Evolutionary conservation across 1,140 invertebrate genomes (phyloP).

Genomic region (Aphidius gifuensis): DNA sequence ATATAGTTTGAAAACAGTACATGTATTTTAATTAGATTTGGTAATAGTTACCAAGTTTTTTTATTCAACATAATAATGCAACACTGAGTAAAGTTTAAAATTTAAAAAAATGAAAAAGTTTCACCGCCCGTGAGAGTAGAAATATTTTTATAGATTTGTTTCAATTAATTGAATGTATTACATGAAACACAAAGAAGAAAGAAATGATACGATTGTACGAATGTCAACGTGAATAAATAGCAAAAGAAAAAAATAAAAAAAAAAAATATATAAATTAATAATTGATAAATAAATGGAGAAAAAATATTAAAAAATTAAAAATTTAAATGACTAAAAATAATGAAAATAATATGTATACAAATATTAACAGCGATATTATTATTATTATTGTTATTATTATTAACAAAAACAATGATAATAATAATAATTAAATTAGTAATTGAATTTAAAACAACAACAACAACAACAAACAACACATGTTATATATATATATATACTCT

Average conservation of each 20-base stretch:
- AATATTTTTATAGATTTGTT: constrained; percentile 45
- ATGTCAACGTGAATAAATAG: neutral
- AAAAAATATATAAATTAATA: constrained; percentile 25
- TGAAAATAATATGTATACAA: neutral
- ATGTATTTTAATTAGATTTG: too few species aligned
- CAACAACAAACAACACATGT: constrained; percentile 1
- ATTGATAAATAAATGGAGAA: constrained; percentile 18
- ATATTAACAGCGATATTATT: constrained; percentile 1
- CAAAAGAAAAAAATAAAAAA: constrained; percentile 2
- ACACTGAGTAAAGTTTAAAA: constrained; percentile 20
- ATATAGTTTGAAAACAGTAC: neutral
- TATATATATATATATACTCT: neutral
- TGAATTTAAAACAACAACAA: constrained; percentile 17
- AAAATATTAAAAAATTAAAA: constrained; percentile 23
- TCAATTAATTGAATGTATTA: constrained; percentile 27
- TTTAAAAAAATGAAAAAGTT: constrained; percentile 16
- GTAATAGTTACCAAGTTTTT: constrained; percentile 9
- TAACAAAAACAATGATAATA: constrained; percentile 5
- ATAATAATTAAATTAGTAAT: constrained; percentile 6
- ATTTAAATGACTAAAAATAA: constrained; percentile 17
- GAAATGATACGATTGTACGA: constrained; percentile 9
- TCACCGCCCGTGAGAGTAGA: constrained; percentile 27
- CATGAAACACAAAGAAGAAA: constrained; percentile 18
- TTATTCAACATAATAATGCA: constrained; percentile 28
- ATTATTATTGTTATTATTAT: constrained; percentile 4